Evolutionary conservation across 2,888 invertebrate species (phyloP).

Genomic region (Drosophila diplacantha): DNA sequence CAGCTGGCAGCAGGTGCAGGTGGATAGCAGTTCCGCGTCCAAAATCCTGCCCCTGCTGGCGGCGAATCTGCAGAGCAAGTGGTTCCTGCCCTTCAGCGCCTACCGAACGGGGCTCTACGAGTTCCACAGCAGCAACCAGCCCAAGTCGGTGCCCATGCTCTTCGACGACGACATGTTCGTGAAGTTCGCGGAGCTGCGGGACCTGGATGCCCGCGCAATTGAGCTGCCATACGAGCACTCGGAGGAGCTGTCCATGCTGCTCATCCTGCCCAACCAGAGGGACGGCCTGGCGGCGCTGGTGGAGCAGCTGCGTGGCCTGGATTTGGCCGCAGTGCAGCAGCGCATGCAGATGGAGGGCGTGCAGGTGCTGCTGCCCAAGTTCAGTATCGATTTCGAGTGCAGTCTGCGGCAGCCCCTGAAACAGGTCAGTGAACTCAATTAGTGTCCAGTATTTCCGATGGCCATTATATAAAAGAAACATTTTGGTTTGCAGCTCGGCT

Average conservation of each 20-base stretch:
- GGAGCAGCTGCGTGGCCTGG: slow-evolving; percentile 80
- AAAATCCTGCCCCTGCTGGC: slow-evolving; percentile 58
- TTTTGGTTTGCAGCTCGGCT: slow-evolving; percentile 82
- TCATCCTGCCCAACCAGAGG: slow-evolving; percentile 85
- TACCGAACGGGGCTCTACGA: slow-evolving; percentile 73
- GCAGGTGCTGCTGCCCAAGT: slow-evolving; percentile 85
- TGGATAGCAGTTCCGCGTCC: slow-evolving; percentile 18
- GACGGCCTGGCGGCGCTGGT: slow-evolving; percentile 83
- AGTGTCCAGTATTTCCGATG: not conserved
- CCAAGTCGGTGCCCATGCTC: slow-evolving; percentile 81
- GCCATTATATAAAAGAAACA: not conserved
- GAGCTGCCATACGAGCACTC: slow-evolving; percentile 83
- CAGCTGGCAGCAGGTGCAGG: slow-evolving; percentile 44
- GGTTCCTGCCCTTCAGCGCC: slow-evolving; percentile 73
- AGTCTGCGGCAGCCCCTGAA: slow-evolving; percentile 79
- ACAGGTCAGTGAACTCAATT: slow-evolving; percentile 51
- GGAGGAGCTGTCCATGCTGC: slow-evolving; percentile 84
- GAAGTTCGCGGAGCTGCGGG: slow-evolving; percentile 78
- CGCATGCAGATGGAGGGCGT: slow-evolving; percentile 80
- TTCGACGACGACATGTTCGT: slow-evolving; percentile 79
- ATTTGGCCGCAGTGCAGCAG: slow-evolving; percentile 80
- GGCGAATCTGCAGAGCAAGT: slow-evolving; percentile 67
- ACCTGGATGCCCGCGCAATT: slow-evolving; percentile 81
- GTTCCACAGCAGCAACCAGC: slow-evolving; percentile 78
- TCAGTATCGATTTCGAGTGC: slow-evolving; percentile 88